Base-by-base conservation (phyloP, 2,113 vertebrate species). In the Lontra canadensis region DNA sequence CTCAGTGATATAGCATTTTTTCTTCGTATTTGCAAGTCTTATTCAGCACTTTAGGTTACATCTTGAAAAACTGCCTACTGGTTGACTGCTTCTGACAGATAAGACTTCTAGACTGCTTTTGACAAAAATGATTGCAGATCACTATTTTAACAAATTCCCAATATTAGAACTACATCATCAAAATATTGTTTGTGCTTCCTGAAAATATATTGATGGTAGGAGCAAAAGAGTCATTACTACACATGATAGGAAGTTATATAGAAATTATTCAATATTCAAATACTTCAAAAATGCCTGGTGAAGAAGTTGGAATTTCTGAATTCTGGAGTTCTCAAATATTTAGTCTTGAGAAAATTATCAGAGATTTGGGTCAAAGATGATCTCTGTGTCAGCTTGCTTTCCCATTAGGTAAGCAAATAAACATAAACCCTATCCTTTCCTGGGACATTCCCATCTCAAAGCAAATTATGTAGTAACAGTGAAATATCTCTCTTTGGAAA, bases 1-100 rank as follows among this genome's bases (percentile, higher is more conserved):
- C 36, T 92, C 57, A n/a, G 44, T 97, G 96, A 97, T 84, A 94
- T 14, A 88, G 95, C 89, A 31, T 31, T 88, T 96, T 78, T 59
- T 95, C 52, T 39, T 63, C 44, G 44, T 74, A 20, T 92, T 92
- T 90, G 10, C 21, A 84, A 65, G 44, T 81, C 63, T 97, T 95
- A 94, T 31, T 96, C 89, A 97, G 61, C 85, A 94, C 73, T 69
- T 94, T 23, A 88, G 29, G 7, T 47, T 74, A 0, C 13, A 14
- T 92, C 71, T 63, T 81, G 26, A 90, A 90, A 97, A 86, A 83
- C 0, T 84, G 57, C 44, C 76, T 89, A 63, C 44, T 71, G 47
- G 69, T 92, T 87, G 49, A 96, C 69, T 80, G 83, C 69, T 94
- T 95, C 17, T 25, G 49, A 91, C 4, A 88, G 97, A 92, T 95